Evolutionary conservation across 2,888 invertebrate genomes (phyloP).

Genomic region (Epirrhoe tristata): DNA sequence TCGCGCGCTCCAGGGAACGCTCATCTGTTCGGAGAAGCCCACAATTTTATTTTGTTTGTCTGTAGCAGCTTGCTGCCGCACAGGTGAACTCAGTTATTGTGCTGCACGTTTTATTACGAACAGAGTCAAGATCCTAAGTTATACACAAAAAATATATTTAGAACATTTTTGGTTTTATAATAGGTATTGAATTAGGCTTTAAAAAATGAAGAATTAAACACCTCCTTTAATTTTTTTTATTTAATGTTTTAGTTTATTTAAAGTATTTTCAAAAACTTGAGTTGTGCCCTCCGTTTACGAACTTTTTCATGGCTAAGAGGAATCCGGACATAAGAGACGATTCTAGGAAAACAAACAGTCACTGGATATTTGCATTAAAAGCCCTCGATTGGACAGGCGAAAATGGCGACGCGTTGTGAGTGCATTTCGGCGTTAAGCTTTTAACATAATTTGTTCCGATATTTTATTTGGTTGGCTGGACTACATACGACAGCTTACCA

Average conservation of each 20-base stretch:
- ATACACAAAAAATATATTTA: no score
- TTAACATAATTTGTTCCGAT: constrained; percentile 55
- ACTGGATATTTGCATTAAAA: constrained; percentile 64
- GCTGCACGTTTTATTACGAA: constrained; percentile 6
- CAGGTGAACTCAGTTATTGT: constrained; percentile 24
- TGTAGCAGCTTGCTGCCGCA: constrained; percentile 4
- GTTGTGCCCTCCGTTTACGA: no score
- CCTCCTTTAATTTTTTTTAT: no score
- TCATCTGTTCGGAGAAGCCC: constrained; percentile 43
- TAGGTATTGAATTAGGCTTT: no score
- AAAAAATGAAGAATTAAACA: no score
- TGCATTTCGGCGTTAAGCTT: constrained; percentile 67
- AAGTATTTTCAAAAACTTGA: no score
- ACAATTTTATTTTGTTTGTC: constrained; percentile 43
- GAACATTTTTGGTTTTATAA: no score
- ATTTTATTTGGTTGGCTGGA: constrained; percentile 40
- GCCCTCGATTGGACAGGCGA: constrained; percentile 55
- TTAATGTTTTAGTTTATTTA: no score
- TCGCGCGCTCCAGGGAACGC: constrained; percentile 46
- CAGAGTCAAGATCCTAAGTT: neutral
- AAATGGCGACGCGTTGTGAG: constrained; percentile 56
- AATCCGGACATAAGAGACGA: constrained; percentile 2
- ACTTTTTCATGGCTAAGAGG: neutral
- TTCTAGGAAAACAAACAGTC: constrained; percentile 42
- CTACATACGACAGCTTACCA: neutral